Conservation (phyloP, 2,888 invertebrate genomes). For the Melanostoma mellinum region DNA sequence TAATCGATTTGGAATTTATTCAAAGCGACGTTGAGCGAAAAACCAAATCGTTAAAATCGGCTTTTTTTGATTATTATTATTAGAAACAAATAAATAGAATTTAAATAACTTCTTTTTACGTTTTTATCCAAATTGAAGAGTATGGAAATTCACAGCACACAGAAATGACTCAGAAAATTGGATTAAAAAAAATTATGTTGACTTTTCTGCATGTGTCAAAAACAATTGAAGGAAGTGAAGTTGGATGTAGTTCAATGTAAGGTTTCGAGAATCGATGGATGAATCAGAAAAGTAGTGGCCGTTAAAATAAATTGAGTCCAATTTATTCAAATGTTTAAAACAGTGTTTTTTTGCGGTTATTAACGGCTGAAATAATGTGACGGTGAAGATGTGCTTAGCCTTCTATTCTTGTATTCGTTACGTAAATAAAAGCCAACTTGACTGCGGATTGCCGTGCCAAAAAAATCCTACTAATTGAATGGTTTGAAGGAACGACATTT, state of each 20-base stretch:
- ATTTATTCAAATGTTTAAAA: no score
- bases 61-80: neutral
- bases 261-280: constrained; percentile 30
- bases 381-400: no score
- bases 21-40: neutral
- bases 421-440: no score
- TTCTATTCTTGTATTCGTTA: no score
- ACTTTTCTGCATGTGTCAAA: constrained; percentile 40
- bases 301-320: no score
- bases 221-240: constrained; percentile 2
- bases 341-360: no score
- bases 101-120: neutral
- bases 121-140: constrained; percentile 1
- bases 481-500: no score
- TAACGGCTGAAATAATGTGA: no score
- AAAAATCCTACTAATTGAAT: no score
- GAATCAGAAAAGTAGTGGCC: neutral
- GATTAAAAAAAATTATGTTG: constrained; percentile 21
- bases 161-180: constrained; percentile 56
- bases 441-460: no score
- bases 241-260: neutral
- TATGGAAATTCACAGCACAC: neutral
- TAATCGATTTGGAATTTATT: constrained; percentile 42
- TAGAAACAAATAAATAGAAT: neutral
- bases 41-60: no score